Percentiles rank a stretch among this genome's conserved stretches.
These are phyloP conservation scores for Hemiscyllium ocellatum DNA, from an alignment of 2,113 vertebrate species.

Conservation along the genomic window DNA sequence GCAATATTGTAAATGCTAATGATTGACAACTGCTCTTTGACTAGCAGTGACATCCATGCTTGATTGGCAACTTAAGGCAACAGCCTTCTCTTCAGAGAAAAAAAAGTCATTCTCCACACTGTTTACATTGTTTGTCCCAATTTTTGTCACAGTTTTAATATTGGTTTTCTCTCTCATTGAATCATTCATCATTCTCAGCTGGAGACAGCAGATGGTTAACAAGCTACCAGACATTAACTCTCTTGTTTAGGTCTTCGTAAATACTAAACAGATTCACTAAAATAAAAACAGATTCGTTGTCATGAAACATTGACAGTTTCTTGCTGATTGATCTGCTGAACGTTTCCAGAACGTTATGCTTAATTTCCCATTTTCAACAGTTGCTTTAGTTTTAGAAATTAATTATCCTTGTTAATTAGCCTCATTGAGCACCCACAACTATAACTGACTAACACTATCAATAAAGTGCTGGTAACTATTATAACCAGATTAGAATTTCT, in stretches of 20 bases:
- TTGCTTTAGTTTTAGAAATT: not conserved
- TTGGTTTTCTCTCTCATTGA: not conserved
- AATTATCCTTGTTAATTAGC: not conserved
- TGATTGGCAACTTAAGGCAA: not conserved
- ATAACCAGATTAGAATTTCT: not conserved
- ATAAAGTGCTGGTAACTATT: not conserved
- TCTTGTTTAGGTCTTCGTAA: not conserved
- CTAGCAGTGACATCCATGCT: not conserved
- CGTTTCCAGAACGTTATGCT: not conserved
- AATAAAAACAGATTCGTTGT: not conserved
- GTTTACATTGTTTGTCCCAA: not conserved
- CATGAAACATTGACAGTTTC: not conserved
- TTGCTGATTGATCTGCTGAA: not conserved
- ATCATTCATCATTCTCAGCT: not conserved
- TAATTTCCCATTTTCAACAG: not conserved
- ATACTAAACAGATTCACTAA: not conserved
- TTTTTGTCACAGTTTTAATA: slow-evolving; percentile 9
- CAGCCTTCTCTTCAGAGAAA: not conserved
- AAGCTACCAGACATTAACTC: not conserved
- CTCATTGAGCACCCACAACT: not conserved
- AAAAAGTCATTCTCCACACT: not conserved
- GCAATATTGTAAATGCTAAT: not conserved
- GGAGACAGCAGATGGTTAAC: not conserved
- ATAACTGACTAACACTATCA: not conserved
- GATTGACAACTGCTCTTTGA: not conserved